Base-by-base conservation (phyloP, 2,113 vertebrate genomes). In the Vimba vimba region DNA sequence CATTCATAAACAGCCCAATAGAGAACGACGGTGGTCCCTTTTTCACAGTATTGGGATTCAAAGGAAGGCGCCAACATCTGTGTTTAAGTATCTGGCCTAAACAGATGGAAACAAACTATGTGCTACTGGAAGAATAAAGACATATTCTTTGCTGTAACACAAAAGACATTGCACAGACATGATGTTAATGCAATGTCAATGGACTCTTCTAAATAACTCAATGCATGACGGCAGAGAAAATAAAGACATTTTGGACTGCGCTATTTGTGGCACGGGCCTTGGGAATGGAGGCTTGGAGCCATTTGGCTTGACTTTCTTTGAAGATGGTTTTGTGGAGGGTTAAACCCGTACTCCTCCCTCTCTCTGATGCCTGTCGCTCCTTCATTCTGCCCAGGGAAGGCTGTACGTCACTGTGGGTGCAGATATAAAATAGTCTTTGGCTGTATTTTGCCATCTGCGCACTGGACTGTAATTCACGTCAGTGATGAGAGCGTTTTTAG, bases 311-410 rank as follows among this genome's bases (percentile, higher is more conserved):
- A 57, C 68, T 77, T 88, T 64, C 82, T 86, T 83, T 88, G 85
- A 90, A 88, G 73, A 74, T 86, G 77, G 85, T 86, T 87, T 90
- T 79, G 86, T 83, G 86, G 83, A 87, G 86, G 79, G 79, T 50
- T 78, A 30, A 83, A 80, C 79, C 76, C 50, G 23, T 43, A 87
- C 85, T 79, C 87, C 87, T 87, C 83, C 89, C 87, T 87, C 36
- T 62, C 82, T 78, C 33, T 11, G 68, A 79, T 83, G 78, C 87
- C 83, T 73, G 84, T 86, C 25, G 64, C 88, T 85, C 86, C 85
- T 79, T 88, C 89, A 88, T 89, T 84, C 81, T 84, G 87, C 71
- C 60, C 21, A 1, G 64, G 69, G 62, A 43, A 78, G 64, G 64
- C 25, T 84, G 55, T 85, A 88, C 87, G 89, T 90, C 81, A 90